These are phyloP conservation scores for Onthophagus sagittarius DNA, from an alignment of 2,888 invertebrate genomes.

Conservation along the genomic window DNA sequence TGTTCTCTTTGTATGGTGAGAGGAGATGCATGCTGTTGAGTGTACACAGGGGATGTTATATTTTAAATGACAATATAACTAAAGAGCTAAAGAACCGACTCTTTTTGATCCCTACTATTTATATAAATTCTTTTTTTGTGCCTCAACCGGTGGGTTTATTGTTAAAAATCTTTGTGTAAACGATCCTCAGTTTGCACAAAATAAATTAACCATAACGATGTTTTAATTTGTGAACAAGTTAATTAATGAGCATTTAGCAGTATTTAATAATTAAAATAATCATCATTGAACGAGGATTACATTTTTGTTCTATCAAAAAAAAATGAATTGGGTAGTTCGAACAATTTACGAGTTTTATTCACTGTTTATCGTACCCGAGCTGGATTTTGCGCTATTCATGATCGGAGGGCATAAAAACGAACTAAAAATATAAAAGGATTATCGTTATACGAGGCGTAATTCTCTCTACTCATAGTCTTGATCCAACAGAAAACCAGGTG, in stretches of 20 bases:
- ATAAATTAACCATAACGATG: no score
- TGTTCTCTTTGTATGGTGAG: not conserved
- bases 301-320: no score
- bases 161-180: no score
- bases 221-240: no score
- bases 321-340: no score
- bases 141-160: no score
- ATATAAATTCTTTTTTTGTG: no score
- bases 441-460: not conserved
- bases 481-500: not conserved
- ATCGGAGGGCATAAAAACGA: not conserved
- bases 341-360: not conserved
- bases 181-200: no score
- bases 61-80: not conserved
- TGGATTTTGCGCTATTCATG: not conserved
- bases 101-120: not conserved
- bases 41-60: not conserved
- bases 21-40: not conserved
- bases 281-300: no score
- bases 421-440: not conserved
- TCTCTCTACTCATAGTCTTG: not conserved
- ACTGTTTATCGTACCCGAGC: not conserved
- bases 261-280: no score
- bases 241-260: no score
- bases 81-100: not conserved